Evolutionary conservation across 2,113 vertebrate species (phyloP).

Genomic region (Nanorana parkeri): DNA sequence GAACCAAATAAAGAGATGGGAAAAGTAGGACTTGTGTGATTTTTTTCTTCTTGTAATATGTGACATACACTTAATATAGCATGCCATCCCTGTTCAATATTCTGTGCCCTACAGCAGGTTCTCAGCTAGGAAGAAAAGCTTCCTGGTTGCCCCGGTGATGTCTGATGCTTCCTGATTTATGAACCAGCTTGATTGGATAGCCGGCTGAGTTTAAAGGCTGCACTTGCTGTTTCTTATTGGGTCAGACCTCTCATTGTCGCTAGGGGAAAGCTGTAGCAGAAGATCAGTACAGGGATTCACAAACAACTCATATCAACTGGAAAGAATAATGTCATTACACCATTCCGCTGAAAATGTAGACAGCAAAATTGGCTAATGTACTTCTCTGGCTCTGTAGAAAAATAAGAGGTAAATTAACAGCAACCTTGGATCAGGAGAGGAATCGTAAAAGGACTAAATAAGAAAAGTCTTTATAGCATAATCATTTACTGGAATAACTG

Average conservation of each 20-base stretch:
- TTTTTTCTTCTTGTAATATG: neutral
- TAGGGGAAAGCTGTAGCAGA: conserved; percentile 56
- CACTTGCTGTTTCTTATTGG: conserved; percentile 71
- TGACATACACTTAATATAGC: conserved; percentile 14
- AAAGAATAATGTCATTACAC: neutral
- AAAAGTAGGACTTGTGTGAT: no score
- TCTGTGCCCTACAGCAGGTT: conserved; percentile 33
- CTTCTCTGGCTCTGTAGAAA: neutral
- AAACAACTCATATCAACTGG: neutral
- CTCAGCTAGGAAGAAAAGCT: conserved; percentile 61
- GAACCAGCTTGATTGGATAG: conserved; percentile 65
- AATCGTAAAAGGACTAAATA: no score
- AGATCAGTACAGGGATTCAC: no score
- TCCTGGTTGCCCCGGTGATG: conserved; percentile 72
- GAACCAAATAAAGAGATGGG: neutral
- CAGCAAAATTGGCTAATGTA: neutral
- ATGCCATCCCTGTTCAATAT: conserved; percentile 34
- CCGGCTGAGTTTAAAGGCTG: conserved; percentile 31
- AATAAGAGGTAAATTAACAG: neutral
- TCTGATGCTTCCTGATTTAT: conserved; percentile 69
- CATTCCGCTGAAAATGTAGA: neutral
- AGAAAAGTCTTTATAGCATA: no score
- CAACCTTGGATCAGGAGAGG: neutral
- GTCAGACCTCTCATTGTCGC: conserved; percentile 73
- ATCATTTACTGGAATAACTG: no score